Evolutionary conservation across 2,797 vertebrate genomes (phyloP).

Genomic region (Oryzias sinensis): DNA sequence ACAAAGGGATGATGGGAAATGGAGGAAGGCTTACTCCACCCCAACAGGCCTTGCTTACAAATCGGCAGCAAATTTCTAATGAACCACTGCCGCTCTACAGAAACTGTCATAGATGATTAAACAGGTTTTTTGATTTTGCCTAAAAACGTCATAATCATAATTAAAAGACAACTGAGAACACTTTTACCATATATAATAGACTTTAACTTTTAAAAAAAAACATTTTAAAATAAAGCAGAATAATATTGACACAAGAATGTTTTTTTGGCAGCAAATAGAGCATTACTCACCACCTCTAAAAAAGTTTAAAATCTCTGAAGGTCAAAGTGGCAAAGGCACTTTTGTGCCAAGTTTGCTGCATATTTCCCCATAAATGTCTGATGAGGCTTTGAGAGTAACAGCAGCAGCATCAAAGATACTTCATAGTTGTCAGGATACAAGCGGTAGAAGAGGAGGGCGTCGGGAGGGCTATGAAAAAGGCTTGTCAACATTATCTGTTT

Average conservation of each 20-base stretch:
- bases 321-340: conserved; percentile 4
- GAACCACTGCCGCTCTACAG: too few species aligned
- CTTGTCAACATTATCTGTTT: conserved; percentile 84
- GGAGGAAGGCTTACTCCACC: too few species aligned
- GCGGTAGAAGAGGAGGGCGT: conserved; percentile 32
- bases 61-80: too few species aligned
- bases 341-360: conserved; percentile 9
- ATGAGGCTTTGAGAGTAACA: conserved; percentile 31
- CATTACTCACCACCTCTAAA: background rate
- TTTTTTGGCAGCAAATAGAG: conserved; percentile 2
- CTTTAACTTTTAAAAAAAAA: background rate
- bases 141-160: too few species aligned
- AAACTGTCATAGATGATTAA: too few species aligned
- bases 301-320: conserved; percentile 8
- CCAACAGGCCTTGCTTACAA: too few species aligned
- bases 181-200: background rate
- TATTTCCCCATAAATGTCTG: conserved; percentile 24
- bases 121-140: too few species aligned
- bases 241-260: background rate
- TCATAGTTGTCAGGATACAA: conserved; percentile 52
- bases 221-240: background rate
- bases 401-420: conserved; percentile 43
- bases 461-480: conserved; percentile 75
- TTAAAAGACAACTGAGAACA: too few species aligned
- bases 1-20: too few species aligned